Conservation (phyloP, 2,797 vertebrate species). For the Spheniscus humboldti region DNA sequence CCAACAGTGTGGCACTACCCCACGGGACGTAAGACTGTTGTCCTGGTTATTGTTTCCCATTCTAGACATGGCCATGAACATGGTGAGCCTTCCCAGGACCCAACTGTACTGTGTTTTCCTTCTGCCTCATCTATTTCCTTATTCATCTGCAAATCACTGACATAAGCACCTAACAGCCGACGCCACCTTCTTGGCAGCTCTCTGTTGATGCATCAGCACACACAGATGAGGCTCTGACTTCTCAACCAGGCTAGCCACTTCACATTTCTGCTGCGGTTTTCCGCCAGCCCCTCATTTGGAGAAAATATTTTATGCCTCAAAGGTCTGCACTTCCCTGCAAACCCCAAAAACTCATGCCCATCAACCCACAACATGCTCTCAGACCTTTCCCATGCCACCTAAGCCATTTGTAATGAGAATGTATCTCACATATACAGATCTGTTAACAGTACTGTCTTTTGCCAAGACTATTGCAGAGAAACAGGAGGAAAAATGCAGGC, state of each 20-base stretch:
- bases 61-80: neutral
- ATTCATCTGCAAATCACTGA: neutral
- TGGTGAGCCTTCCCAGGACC: neutral
- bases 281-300: neutral
- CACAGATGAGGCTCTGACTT: neutral
- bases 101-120: neutral
- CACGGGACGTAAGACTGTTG: neutral
- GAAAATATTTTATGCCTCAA: neutral
- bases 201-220: neutral
- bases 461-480: neutral
- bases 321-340: neutral
- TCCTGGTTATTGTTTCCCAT: neutral
- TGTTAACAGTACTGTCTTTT: neutral
- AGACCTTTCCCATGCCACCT: neutral
- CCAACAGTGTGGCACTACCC: neutral
- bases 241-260: neutral
- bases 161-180: neutral
- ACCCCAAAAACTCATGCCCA: neutral
- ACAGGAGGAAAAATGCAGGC: neutral
- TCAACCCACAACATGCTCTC: neutral
- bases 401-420: neutral
- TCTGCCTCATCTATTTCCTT: neutral
- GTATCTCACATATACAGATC: neutral
- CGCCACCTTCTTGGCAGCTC: neutral
- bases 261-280: neutral